A percentile compares a stretch with the other conserved stretches of the same genome.
phyloP scores from a whole-genome alignment of 2,113 vertebrate genomes.

The Tragelaphus imberbis region DNA sequence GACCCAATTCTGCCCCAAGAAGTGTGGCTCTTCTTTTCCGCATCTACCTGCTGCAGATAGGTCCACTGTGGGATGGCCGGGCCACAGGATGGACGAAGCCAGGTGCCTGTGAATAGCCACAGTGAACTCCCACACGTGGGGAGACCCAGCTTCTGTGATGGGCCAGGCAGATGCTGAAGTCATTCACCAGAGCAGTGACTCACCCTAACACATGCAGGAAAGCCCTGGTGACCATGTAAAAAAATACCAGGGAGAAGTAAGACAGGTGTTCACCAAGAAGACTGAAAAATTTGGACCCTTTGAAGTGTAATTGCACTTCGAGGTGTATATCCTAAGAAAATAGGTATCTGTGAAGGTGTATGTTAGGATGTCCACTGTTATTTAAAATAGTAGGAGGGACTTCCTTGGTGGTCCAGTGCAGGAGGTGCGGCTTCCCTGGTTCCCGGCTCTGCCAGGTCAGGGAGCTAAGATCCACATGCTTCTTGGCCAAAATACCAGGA shows the following conservation, averaged over 20 bases:
- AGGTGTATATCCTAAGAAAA: not conserved
- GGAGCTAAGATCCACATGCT: not conserved
- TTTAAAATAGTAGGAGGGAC: not conserved
- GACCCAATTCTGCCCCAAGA: not conserved
- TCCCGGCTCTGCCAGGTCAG: not conserved
- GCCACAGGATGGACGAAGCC: not conserved
- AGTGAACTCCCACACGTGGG: not conserved
- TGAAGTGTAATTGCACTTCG: not conserved
- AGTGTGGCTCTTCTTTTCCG: not conserved
- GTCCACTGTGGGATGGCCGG: rapidly evolving
- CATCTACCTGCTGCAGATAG: not conserved
- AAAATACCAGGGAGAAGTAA: rapidly evolving
- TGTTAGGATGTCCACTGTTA: not conserved
- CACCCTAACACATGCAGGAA: not conserved
- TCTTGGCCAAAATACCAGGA: not conserved
- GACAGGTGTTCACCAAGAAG: not conserved
- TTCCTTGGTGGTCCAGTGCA: not conserved
- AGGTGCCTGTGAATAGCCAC: not conserved
- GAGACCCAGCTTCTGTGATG: not conserved
- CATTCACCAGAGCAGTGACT: not conserved
- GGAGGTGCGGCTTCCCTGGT: not conserved
- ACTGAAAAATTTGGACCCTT: not conserved
- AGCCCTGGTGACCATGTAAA: rapidly evolving
- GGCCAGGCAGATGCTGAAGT: not conserved
- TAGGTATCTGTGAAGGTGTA: rapidly evolving